Base-by-base conservation (phyloP, 2,888 invertebrate genomes). In the Pandemis corylana region DNA sequence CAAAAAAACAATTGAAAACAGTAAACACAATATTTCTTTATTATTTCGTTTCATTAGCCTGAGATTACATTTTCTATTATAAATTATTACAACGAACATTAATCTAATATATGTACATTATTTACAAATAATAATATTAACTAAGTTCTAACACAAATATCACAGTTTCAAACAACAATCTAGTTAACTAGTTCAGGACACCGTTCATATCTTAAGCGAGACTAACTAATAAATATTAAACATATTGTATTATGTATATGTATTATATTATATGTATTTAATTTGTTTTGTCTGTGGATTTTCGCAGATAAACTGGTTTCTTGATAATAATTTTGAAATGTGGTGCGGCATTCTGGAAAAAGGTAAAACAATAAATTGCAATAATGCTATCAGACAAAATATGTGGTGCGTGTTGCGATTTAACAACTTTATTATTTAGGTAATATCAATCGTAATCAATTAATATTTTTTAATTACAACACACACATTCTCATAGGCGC, bases 61-160 rank as follows among this genome's bases (percentile, higher is more conserved):
- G 65, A 72, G 68, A 68, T 85, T 86, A 84, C 87, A 83, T 86
- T 89, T 85, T 82, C 80, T 84, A 88, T 86, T 86, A 78, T 83
- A 80, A 86, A 85, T 86, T 85, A 79, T 84, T 83, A 78, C 89
- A 89, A 90, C 91, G 90, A 83, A 89, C 90, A 83, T 83, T 80
- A 79, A 82, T 80, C 80, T 81, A 78, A 77, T 77, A 77, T 77
- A 80, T 90, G 84, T 89, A 90, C 89, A 90, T 7, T 90, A 90
- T 91, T 87, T 87, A 88, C 88, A 88, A 77, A 77, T 78, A 75
- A 79, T 73, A 77, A 51, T 67, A 67, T 62, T 67, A 75, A 51
- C 56, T 72, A 77, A 56, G 65, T 79, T 85, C 81, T 85, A 88
- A 86, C 82, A 83, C 83, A 89, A 89, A 85, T 90, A 90, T 90